Conservation (phyloP, 2,797 vertebrate genomes). For the Sebastiscus albofasciatus region DNA sequence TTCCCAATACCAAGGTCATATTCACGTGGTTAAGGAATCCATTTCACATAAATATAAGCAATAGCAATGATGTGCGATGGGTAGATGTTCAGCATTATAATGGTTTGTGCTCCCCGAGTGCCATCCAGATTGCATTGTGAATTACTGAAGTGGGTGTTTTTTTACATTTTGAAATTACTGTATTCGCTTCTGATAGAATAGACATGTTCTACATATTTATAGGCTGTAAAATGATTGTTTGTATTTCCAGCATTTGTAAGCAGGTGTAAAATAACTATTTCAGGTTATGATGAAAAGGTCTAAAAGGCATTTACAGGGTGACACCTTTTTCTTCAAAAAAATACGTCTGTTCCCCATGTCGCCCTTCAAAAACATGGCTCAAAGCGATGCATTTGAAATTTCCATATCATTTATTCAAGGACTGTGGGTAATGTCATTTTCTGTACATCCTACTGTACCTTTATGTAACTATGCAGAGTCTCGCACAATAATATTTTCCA, state of each 20-base stretch:
- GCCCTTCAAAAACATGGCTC: not conserved
- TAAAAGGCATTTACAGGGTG: not conserved
- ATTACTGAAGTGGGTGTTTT: not conserved
- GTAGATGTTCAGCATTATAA: not conserved
- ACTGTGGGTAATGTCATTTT: slow-evolving; percentile 1
- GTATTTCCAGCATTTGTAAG: not conserved
- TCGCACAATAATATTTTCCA: not conserved
- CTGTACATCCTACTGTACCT: not conserved
- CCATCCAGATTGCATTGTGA: not conserved
- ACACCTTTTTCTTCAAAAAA: not conserved
- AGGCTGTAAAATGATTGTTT: not conserved
- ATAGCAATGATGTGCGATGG: not conserved
- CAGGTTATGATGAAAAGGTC: not conserved
- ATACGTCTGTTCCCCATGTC: not conserved
- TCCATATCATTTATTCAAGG: not conserved
- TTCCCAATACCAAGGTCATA: not conserved
- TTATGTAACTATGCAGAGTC: not conserved
- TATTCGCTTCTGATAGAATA: not conserved
- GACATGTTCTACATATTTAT: not conserved
- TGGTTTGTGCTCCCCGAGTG: not conserved
- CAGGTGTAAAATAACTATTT: not conserved
- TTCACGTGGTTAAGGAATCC: slow-evolving; percentile 19
- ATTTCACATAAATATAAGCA: slow-evolving; percentile 1
- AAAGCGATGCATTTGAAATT: not conserved
- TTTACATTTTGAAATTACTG: not conserved